Percentiles rank a stretch among this genome's conserved stretches.
These are phyloP conservation scores for Nothura maculosa DNA, from an alignment of 2,797 vertebrate genomes.

Conservation along the genomic window DNA sequence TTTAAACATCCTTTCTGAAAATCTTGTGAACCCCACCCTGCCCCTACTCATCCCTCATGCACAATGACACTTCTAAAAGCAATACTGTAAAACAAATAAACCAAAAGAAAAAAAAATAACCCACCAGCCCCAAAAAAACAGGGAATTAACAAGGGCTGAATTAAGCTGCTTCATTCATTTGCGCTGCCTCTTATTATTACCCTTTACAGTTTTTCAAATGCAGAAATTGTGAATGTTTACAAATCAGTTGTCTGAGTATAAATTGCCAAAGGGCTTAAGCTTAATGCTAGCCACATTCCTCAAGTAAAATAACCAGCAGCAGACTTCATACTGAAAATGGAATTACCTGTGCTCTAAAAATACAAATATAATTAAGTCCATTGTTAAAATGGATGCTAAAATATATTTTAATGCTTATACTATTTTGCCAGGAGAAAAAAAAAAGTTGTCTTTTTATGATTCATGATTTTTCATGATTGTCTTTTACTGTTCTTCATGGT, in stretches of 20 bases:
- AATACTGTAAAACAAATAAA: too few relatives aligned
- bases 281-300: not conserved
- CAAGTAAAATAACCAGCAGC: not conserved
- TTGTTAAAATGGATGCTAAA: not conserved
- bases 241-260: not conserved
- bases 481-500: not conserved
- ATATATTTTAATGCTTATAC: not conserved
- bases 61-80: not conserved
- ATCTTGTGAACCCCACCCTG: not conserved
- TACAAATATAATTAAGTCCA: accelerated
- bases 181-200: not conserved
- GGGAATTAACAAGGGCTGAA: not conserved
- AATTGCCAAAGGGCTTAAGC: not conserved
- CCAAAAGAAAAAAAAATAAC: too few relatives aligned
- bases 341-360: not conserved
- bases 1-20: not conserved
- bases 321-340: not conserved
- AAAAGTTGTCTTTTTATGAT: not conserved
- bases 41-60: not conserved
- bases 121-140: too few relatives aligned
- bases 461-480: not conserved
- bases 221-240: not conserved
- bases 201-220: not conserved
- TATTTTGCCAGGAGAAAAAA: not conserved
- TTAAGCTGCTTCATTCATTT: not conserved